phyloP scores from a whole-genome alignment of 1,140 invertebrate genomes.

The Eurosta solidaginis region DNA sequence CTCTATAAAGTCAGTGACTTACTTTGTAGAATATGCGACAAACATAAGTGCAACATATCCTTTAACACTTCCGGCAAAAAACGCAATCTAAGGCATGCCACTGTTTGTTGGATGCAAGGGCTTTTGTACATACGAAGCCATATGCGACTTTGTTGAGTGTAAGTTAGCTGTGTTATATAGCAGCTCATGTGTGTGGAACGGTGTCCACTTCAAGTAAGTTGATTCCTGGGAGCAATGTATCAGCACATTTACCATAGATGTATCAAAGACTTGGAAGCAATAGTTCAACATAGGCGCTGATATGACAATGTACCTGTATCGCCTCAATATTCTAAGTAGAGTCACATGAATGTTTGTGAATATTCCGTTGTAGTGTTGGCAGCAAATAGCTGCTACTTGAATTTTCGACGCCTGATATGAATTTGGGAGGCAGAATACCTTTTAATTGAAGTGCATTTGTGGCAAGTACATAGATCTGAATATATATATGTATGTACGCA shows the following conservation, averaged over 20 bases:
- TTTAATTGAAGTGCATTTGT: not conserved
- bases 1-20: not conserved
- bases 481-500: not conserved
- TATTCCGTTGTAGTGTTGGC: not conserved
- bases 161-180: not conserved
- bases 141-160: not conserved
- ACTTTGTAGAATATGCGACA: not conserved
- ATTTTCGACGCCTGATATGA: constrained; percentile 9
- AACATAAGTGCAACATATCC: constrained; percentile 20
- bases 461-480: not conserved
- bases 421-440: constrained; percentile 5
- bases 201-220: not conserved
- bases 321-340: not conserved
- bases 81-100: not conserved
- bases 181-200: not conserved
- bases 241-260: not conserved
- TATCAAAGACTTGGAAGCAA: not conserved
- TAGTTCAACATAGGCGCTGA: not conserved
- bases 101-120: no score
- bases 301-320: not conserved
- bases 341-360: not conserved
- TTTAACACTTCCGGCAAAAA: constrained; percentile 12
- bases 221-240: not conserved
- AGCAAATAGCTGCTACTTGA: constrained; percentile 18
- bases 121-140: not conserved